phyloP scores from a whole-genome alignment of 2,888 invertebrate genomes.

The Trichogramma dendrolimi region DNA sequence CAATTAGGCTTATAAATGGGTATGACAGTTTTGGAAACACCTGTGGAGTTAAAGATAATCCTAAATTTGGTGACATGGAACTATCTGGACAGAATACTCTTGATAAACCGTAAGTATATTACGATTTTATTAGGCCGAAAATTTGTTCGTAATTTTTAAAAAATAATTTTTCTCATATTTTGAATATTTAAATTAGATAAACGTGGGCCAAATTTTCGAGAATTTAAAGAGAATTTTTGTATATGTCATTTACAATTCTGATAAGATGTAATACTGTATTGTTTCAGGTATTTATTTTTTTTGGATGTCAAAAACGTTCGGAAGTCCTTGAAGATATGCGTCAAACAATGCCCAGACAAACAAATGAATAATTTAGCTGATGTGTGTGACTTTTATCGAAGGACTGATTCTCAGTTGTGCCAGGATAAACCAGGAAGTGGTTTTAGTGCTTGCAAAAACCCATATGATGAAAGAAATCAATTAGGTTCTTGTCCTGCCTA shows the following conservation, averaged over 20 bases:
- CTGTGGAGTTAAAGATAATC: constrained; percentile 79
- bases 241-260: background rate
- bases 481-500: constrained; percentile 59
- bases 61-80: constrained; percentile 67
- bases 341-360: constrained; percentile 76
- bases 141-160: background rate
- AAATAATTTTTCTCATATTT: background rate
- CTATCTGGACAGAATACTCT: constrained; percentile 77
- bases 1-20: constrained; percentile 79
- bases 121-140: background rate
- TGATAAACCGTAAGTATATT: constrained; percentile 60
- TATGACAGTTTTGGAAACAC: constrained; percentile 94
- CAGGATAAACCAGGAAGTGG: constrained; percentile 52
- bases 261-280: background rate
- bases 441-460: constrained; percentile 43
- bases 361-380: constrained; percentile 64
- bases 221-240: background rate
- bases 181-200: background rate
- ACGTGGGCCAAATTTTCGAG: background rate
- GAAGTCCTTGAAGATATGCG: constrained; percentile 81
- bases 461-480: constrained; percentile 45
- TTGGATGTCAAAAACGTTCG: constrained; percentile 74
- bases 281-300: constrained; percentile 70
- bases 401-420: constrained; percentile 74
- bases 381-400: constrained; percentile 67